Evolutionary conservation across 2,113 vertebrate species (phyloP).

Genomic region (Calyptommatus sinebrachiatus): DNA sequence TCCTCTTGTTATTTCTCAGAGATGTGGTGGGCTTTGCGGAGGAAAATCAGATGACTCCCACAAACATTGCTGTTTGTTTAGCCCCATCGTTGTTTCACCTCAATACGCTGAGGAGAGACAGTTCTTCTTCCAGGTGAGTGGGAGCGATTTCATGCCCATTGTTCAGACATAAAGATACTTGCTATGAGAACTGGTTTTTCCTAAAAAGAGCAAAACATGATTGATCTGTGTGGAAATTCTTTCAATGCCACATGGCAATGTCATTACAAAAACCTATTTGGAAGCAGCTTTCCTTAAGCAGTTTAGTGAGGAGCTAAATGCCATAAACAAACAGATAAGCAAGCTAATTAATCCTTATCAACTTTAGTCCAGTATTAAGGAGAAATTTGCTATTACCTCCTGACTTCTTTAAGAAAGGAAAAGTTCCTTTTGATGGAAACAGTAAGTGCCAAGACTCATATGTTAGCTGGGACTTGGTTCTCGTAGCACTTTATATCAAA

Average conservation of each 20-base stretch:
- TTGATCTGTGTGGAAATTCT: no score
- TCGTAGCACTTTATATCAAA: not conserved
- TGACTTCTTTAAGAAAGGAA: not conserved
- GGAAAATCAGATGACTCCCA: conserved; percentile 89
- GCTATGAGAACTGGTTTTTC: no score
- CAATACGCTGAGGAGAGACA: conserved; percentile 75
- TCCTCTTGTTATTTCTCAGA: conserved; percentile 80
- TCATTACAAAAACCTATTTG: no score
- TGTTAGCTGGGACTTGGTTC: not conserved
- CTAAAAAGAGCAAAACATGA: no score
- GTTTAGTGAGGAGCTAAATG: no score
- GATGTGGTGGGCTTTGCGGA: conserved; percentile 81
- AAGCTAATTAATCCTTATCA: not conserved
- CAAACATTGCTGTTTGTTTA: conserved; percentile 86
- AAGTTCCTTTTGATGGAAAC: not conserved
- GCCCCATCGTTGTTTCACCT: conserved; percentile 89
- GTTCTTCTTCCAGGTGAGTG: conserved; percentile 65
- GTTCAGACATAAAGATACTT: not conserved
- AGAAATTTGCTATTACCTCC: not conserved
- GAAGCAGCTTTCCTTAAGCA: no score
- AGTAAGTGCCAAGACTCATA: no score
- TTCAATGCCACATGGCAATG: no score
- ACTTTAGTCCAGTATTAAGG: not conserved
- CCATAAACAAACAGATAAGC: no score
- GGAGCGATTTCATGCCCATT: not conserved